Percentiles rank a stretch among this genome's conserved stretches.
Evolutionary conservation across 2,113 vertebrate genomes (phyloP).

Genomic region (Hemiscyllium ocellatum): DNA sequence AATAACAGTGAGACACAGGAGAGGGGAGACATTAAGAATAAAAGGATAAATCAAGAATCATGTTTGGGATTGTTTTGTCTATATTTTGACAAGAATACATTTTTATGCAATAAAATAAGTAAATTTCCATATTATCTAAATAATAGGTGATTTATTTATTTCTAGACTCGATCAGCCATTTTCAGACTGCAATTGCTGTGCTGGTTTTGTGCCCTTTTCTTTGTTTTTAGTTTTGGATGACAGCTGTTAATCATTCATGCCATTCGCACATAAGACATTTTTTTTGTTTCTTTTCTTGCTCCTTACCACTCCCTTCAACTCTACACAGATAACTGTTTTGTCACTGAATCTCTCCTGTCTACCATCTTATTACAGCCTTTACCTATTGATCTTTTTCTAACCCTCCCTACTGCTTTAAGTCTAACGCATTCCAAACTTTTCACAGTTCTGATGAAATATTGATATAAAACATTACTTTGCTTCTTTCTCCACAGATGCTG

Average conservation of each 20-base stretch:
- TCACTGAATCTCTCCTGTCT: neutral
- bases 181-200: neutral
- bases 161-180: neutral
- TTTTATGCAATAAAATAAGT: neutral
- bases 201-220: neutral
- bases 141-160: neutral
- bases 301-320: too few species aligned
- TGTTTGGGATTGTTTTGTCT: neutral
- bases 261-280: neutral
- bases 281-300: too few species aligned
- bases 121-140: neutral
- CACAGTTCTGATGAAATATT: neutral
- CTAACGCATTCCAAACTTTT: neutral
- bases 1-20: neutral
- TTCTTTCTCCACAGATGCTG: neutral
- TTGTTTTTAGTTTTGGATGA: neutral
- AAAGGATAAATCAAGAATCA: neutral
- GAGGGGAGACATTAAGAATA: neutral
- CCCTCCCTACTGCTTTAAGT: neutral
- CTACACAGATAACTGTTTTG: neutral
- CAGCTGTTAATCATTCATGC: neutral
- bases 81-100: neutral
- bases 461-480: neutral
- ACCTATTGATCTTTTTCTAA: neutral
- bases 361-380: neutral